Evolutionary conservation across 2,113 vertebrate genomes (phyloP).

Genomic region (Bungarus multicinctus): DNA sequence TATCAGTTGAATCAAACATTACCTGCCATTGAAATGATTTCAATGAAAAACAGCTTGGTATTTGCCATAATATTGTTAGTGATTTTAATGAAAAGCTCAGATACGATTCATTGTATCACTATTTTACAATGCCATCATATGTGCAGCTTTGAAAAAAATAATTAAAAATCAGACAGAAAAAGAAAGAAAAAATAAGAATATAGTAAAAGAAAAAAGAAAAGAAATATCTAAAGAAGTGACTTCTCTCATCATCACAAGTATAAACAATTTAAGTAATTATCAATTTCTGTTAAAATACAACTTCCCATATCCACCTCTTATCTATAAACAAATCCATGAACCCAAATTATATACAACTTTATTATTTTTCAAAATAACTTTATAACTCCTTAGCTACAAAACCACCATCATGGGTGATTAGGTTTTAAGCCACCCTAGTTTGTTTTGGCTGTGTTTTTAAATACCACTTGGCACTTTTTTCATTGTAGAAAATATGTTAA

Average conservation of each 20-base stretch:
- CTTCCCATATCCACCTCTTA: background rate
- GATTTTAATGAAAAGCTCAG: conserved; percentile 30
- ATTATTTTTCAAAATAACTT: background rate
- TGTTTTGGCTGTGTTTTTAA: background rate
- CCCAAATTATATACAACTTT: background rate
- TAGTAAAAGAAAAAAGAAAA: background rate
- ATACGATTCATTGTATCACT: background rate
- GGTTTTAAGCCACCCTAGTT: background rate
- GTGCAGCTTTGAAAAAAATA: background rate
- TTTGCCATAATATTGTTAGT: background rate
- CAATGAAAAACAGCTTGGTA: conserved; percentile 28
- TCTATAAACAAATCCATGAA: background rate
- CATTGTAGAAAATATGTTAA: background rate
- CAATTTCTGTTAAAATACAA: background rate
- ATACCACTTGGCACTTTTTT: background rate
- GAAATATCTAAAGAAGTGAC: background rate
- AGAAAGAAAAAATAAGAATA: background rate
- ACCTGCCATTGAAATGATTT: conserved; percentile 40
- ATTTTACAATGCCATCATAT: conserved; percentile 32
- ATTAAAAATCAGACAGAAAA: background rate
- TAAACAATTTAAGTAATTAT: background rate
- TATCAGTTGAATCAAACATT: conserved; percentile 24
- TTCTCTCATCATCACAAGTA: background rate
- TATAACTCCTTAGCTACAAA: background rate
- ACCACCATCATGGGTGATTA: background rate